Evolutionary conservation across 2,797 vertebrate species (phyloP).

Genomic region (Ambastaia sidthimunki): DNA sequence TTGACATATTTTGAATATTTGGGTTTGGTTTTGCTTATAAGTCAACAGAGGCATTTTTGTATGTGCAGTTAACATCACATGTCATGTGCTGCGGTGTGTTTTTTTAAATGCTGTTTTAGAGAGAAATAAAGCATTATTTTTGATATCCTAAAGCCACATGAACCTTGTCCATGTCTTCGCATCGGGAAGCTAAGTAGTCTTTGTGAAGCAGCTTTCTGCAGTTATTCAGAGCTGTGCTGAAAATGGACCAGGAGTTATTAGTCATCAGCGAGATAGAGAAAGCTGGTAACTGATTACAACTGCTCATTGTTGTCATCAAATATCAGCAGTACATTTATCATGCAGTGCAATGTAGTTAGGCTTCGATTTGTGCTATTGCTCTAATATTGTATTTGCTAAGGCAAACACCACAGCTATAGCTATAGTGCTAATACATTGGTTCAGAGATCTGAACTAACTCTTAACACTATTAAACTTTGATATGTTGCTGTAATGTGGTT

Average conservation of each 20-base stretch:
- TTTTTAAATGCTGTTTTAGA: background rate
- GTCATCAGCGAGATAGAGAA: conserved; percentile 2
- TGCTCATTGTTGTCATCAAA: background rate
- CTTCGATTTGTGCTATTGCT: background rate
- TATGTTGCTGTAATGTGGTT: no score
- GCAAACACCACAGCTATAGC: no score
- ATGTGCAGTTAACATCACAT: background rate
- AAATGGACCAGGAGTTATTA: conserved; percentile 31
- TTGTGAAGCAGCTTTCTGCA: conserved; percentile 26
- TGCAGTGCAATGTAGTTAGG: background rate
- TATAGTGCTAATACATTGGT: no score
- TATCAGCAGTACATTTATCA: background rate
- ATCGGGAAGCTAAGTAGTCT: conserved; percentile 21
- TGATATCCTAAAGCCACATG: background rate
- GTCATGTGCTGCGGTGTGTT: background rate
- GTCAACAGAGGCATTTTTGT: background rate
- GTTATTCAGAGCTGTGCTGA: conserved; percentile 33
- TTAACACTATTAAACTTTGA: no score
- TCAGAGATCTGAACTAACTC: no score
- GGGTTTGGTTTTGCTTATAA: background rate
- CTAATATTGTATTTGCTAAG: background rate
- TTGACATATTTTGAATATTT: background rate
- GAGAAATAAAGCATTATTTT: conserved; percentile 2
- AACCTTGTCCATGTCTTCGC: conserved; percentile 3
- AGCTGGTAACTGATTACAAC: background rate